Percentiles rank a stretch among this genome's conserved stretches.
These are phyloP conservation scores for Oncorhynchus mykiss DNA, from an alignment of 2,113 vertebrate species.

Conservation along the genomic window DNA sequence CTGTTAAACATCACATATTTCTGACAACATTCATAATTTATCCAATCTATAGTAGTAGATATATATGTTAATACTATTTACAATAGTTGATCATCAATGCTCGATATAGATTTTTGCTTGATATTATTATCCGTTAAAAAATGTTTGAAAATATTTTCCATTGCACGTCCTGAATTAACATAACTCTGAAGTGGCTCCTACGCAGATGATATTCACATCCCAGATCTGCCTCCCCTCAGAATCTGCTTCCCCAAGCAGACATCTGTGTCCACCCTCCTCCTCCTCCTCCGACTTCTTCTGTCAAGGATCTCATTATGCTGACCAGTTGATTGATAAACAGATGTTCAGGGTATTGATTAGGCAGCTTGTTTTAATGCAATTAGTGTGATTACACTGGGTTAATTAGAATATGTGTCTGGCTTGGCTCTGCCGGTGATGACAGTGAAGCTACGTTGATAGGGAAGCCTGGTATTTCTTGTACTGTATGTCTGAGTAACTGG, in stretches of 20 bases:
- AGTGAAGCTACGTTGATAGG: no score
- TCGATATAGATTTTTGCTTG: no score
- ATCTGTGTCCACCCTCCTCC: neutral
- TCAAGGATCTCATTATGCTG: conserved; percentile 1
- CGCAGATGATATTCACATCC: conserved; percentile 38
- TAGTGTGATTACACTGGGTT: no score
- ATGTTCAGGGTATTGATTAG: neutral
- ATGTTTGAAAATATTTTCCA: no score
- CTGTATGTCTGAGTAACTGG: no score
- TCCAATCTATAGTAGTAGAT: neutral
- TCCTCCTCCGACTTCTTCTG: no score
- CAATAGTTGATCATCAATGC: neutral
- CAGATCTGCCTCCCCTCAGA: neutral
- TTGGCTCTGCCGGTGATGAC: no score
- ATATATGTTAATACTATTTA: no score
- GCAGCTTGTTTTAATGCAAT: no score
- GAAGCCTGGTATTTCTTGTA: neutral
- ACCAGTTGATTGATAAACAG: conserved; percentile 3
- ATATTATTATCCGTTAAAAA: no score
- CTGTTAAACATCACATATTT: neutral
- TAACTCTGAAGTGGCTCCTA: conserved; percentile 32
- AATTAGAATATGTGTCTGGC: no score
- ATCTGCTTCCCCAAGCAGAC: neutral
- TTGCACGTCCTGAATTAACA: no score
- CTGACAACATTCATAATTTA: neutral